Evolutionary conservation across 1,140 invertebrate species (phyloP).

Genomic region (Euura saliciscinereae): DNA sequence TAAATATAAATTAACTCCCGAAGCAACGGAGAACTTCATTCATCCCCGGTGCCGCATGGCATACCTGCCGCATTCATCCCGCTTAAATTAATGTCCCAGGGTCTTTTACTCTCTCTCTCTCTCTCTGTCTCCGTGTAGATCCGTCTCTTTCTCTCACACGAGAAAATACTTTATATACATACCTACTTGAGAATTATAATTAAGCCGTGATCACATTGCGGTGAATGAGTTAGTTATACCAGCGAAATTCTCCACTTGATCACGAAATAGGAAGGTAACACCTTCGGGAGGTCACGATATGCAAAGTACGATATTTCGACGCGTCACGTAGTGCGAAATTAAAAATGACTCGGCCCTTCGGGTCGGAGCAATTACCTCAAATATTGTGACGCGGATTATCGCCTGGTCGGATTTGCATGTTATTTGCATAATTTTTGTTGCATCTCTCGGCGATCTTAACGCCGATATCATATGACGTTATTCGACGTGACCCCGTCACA

Average conservation of each 20-base stretch:
- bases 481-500: slow-evolving; percentile 6
- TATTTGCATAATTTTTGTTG: slow-evolving; percentile 59
- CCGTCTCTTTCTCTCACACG: too few species aligned
- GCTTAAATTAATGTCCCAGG: slow-evolving; percentile 4
- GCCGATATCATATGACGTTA: background rate
- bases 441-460: slow-evolving; percentile 40
- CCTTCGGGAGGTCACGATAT: too few species aligned
- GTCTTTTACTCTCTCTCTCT: background rate
- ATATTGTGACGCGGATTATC: slow-evolving; percentile 59
- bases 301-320: too few species aligned
- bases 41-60: background rate
- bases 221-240: too few species aligned
- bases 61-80: slow-evolving; percentile 3
- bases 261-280: too few species aligned
- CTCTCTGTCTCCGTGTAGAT: too few species aligned
- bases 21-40: background rate
- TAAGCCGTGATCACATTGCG: too few species aligned
- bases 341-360: background rate
- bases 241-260: too few species aligned
- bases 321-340: too few species aligned
- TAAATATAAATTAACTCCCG: slow-evolving; percentile 4
- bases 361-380: slow-evolving; percentile 55
- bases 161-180: too few species aligned
- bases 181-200: too few species aligned
- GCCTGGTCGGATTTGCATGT: slow-evolving; percentile 56